A percentile compares a stretch with the other conserved stretches of the same genome.
Conservation (phyloP, 2,113 vertebrate genomes). For the Thryonomys swinderianus region DNA sequence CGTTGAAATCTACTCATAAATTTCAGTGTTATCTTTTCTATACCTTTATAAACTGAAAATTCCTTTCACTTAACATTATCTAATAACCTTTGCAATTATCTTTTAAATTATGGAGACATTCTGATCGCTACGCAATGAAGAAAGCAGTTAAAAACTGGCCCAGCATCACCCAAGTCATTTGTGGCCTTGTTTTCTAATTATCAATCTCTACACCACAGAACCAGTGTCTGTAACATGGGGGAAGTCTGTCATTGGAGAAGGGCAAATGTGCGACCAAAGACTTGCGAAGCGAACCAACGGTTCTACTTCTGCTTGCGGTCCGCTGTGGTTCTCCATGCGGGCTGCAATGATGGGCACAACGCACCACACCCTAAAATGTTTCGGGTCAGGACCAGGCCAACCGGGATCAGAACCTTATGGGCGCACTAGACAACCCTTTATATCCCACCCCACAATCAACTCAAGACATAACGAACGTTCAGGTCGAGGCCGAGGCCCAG, state of each 20-base stretch:
- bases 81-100: neutral
- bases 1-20: neutral
- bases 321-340: neutral
- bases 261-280: neutral
- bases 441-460: neutral
- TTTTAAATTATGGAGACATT: neutral
- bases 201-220: neutral
- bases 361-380: neutral
- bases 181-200: neutral
- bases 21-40: neutral
- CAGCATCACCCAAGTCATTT: neutral
- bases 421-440: neutral
- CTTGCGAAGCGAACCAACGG: neutral
- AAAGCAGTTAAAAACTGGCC: neutral
- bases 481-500: neutral
- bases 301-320: neutral
- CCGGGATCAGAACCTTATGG: neutral
- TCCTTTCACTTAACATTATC: neutral
- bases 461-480: neutral
- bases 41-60: slow-evolving; percentile 5
- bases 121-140: neutral
- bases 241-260: neutral
- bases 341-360: neutral
- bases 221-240: neutral
- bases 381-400: neutral